Base-by-base conservation (phyloP, 1,140 invertebrate genomes). In the Anadara kagoshimensis region DNA sequence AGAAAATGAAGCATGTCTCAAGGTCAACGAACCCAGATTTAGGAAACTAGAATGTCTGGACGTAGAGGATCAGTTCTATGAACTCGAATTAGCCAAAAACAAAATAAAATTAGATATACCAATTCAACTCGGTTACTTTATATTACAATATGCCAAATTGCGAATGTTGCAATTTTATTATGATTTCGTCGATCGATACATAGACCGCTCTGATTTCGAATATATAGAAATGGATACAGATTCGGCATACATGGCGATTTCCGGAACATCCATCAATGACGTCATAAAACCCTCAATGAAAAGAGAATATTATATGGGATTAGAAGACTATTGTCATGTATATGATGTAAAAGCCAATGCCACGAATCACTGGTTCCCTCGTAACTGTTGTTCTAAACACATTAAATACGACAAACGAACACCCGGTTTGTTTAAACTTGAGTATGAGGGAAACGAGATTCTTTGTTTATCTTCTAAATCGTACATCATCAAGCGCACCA, bases 221-320 rank as follows among this genome's bases (percentile, higher is more conserved):
- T 51, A 67, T 5, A 70, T 51, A n/a, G 56, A 73, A 8, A 74
- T 80, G 78, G 71, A 78, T 43, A 80, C 78, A 0, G 78, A 78
- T 43, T 64, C 56, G 11, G 47, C 73, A 0, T 79, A 77, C 56
- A 68, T 77, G 57, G 66, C 66, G 0, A n/a, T 80, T 2, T 58
- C 53, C 7, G 36, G 24, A n/a, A n/a, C n/a, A n/a, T n/a, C n/a
- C n/a, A n/a, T n/a, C n/a, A n/a, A n/a, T n/a, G n/a, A n/a, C n/a
- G n/a, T n/a, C n/a, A n/a, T n/a, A n/a, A n/a, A n/a, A n/a, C n/a
- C n/a, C n/a, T n/a, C n/a, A n/a, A n/a, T n/a, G n/a, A n/a, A n/a
- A n/a, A n/a, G n/a, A n/a, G n/a, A n/a, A n/a, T n/a, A n/a, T n/a
- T n/a, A n/a, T n/a, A n/a, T n/a, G n/a, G n/a, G n/a, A n/a, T n/a